Percentiles rank a stretch among this genome's conserved stretches.
phyloP scores from a whole-genome alignment of 2,113 vertebrate species.

The Gymnarchus niloticus region DNA sequence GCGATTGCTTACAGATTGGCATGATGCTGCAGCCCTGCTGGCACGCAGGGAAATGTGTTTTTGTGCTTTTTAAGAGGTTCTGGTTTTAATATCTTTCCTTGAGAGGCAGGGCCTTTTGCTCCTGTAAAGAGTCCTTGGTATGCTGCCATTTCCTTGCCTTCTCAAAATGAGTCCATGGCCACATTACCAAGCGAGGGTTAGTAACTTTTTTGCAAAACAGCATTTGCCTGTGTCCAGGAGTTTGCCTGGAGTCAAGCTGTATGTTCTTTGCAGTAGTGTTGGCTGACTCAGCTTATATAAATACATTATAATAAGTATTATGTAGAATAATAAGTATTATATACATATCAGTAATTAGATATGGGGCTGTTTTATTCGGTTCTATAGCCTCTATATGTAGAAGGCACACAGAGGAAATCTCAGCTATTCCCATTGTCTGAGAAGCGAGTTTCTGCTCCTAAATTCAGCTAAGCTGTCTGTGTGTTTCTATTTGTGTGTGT shows the following conservation, averaged over 20 bases:
- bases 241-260: background rate
- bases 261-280: background rate
- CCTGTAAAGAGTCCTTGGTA: constrained; percentile 27
- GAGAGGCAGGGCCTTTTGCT: constrained; percentile 26
- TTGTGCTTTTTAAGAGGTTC: constrained; percentile 38
- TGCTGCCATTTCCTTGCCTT: background rate
- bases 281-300: background rate
- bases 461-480: background rate
- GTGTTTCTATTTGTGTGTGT: background rate
- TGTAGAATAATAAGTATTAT: background rate
- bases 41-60: constrained; percentile 34
- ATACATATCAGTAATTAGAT: background rate
- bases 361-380: background rate
- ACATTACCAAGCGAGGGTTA: background rate
- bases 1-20: constrained; percentile 38
- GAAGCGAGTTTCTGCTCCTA: background rate
- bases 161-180: background rate
- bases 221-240: no score
- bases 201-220: background rate
- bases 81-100: constrained; percentile 44
- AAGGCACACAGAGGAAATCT: background rate
- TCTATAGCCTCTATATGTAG: background rate
- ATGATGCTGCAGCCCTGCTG: constrained; percentile 39
- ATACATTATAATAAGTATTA: background rate
- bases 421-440: background rate